Evolutionary conservation across 2,113 vertebrate genomes (phyloP).

Genomic region (Alexandromys fortis): DNA sequence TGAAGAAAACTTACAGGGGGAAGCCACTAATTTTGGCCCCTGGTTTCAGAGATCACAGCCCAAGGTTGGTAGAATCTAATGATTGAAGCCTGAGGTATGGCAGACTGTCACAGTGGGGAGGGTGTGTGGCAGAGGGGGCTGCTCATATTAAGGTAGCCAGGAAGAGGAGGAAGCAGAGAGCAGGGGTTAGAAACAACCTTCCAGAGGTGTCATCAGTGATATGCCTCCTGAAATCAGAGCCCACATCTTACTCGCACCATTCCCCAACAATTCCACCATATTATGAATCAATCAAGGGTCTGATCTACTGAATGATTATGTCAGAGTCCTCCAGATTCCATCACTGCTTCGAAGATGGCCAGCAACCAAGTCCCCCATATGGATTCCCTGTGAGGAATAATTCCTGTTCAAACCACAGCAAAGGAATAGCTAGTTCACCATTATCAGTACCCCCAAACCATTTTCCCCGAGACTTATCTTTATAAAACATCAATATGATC

Average conservation of each 20-base stretch:
- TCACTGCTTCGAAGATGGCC: neutral
- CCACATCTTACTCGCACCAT: neutral
- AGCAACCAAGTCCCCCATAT: too few species aligned
- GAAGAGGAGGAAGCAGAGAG: neutral
- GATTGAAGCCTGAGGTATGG: neutral
- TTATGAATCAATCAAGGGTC: neutral
- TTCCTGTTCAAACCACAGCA: neutral
- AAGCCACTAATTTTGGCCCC: neutral
- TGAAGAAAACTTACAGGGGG: neutral
- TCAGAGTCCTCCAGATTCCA: neutral
- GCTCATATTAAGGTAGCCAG: too few species aligned
- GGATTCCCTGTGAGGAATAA: neutral
- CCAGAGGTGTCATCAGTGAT: neutral
- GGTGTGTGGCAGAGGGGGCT: accelerated
- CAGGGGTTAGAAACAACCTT: neutral
- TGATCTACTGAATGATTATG: neutral
- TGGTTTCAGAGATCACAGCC: neutral
- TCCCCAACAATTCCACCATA: too few species aligned
- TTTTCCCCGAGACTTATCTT: neutral
- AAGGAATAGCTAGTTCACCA: neutral
- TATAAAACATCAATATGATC: neutral
- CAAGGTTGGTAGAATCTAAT: neutral
- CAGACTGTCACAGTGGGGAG: neutral
- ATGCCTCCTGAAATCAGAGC: neutral
- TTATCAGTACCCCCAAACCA: neutral